These are phyloP conservation scores for Sinocyclocheilus rhinocerous DNA, from an alignment of 2,113 vertebrate species.

Conservation along the genomic window DNA sequence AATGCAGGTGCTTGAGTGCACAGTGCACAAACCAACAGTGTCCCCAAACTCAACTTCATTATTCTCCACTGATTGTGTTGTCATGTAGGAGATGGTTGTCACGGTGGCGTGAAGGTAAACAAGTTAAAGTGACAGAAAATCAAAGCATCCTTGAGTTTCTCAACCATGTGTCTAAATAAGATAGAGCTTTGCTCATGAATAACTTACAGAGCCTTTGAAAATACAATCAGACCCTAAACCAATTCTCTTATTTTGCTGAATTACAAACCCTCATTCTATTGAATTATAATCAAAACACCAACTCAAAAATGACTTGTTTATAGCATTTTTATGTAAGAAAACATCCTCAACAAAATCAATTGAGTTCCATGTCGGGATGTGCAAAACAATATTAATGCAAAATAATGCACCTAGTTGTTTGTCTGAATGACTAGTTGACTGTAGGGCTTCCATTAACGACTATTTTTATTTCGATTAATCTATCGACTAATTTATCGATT, in stretches of 20 bases:
- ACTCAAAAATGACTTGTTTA: neutral
- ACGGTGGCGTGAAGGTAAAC: conserved; percentile 31
- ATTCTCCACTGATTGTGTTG: conserved; percentile 17
- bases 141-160: conserved; percentile 39
- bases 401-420: neutral
- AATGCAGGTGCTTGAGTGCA: neutral
- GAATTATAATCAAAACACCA: neutral
- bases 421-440: neutral
- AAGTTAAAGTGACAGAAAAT: conserved; percentile 41
- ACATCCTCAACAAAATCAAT: neutral
- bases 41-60: conserved; percentile 34
- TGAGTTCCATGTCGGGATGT: neutral
- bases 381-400: neutral
- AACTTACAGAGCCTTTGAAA: conserved; percentile 20
- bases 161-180: conserved; percentile 39
- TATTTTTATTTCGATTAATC: too few relatives aligned
- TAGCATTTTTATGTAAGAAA: neutral
- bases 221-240: conserved; percentile 7
- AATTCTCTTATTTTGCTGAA: neutral
- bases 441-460: too few relatives aligned
- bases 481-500: too few relatives aligned
- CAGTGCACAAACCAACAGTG: conserved; percentile 18
- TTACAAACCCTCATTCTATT: neutral
- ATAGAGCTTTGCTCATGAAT: conserved; percentile 36
- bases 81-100: conserved; percentile 40